phyloP scores from a whole-genome alignment of 2,113 vertebrate genomes.

The Crotalus tigris region DNA sequence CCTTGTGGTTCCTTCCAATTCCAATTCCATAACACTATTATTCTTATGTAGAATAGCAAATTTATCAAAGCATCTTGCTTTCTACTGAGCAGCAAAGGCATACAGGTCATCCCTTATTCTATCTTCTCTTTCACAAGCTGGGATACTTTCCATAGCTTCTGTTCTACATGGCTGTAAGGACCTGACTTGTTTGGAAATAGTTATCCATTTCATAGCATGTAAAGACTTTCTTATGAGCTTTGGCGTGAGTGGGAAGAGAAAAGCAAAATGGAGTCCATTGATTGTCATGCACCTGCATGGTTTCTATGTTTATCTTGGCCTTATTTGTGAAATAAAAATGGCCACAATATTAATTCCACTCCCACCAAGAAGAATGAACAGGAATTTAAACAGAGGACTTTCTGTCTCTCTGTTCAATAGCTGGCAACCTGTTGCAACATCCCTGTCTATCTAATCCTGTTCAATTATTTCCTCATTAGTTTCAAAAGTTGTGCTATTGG shows the following conservation, averaged over 20 bases:
- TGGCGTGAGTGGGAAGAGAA: not conserved
- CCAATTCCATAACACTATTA: not conserved
- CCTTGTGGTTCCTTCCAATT: not conserved
- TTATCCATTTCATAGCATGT: not conserved
- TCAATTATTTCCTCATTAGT: not conserved
- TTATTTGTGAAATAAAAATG: not conserved
- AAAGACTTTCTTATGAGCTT: not conserved
- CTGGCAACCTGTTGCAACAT: not conserved
- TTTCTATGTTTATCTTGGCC: not conserved
- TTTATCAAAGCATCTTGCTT: not conserved
- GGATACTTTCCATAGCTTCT: not conserved
- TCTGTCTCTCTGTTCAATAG: not conserved
- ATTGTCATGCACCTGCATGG: not conserved
- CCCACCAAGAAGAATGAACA: not conserved
- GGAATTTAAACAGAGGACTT: not conserved
- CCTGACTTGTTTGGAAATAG: not conserved
- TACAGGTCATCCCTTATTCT: not conserved
- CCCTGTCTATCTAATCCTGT: not conserved
- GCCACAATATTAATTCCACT: not conserved
- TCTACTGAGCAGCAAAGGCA: not conserved
- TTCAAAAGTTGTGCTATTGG: not conserved
- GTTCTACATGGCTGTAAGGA: not conserved
- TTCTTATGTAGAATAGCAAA: not conserved
- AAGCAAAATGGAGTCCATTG: not conserved
- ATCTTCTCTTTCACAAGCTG: not conserved